phyloP scores from a whole-genome alignment of 2,797 vertebrate species.

The Bucorvus abyssinicus region DNA sequence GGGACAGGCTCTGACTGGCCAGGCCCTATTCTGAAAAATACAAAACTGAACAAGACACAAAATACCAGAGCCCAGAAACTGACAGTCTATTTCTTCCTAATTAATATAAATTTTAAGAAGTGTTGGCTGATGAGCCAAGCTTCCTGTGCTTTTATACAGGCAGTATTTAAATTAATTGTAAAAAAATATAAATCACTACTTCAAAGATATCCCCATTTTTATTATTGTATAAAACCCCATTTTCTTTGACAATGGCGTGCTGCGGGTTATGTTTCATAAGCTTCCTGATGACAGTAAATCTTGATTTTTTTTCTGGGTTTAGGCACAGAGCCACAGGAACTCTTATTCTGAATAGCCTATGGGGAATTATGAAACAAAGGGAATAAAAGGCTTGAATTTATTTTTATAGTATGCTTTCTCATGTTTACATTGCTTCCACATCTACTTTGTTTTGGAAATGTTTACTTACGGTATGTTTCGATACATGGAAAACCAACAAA shows the following conservation, averaged over 20 bases:
- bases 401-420: slow-evolving; percentile 26
- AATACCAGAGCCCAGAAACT: background rate
- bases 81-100: background rate
- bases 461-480: background rate
- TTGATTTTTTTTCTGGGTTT: slow-evolving; percentile 13
- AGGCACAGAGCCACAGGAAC: slow-evolving; percentile 43
- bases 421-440: slow-evolving; percentile 10
- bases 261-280: background rate
- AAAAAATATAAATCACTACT: background rate
- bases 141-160: background rate
- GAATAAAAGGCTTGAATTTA: background rate
- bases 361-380: slow-evolving; percentile 46
- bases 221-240: background rate
- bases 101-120: background rate
- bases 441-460: background rate
- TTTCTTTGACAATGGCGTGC: background rate
- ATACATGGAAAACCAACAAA: background rate
- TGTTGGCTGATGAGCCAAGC: background rate
- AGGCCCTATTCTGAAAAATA: background rate
- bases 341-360: slow-evolving; percentile 22
- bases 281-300: slow-evolving; percentile 34
- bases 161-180: background rate
- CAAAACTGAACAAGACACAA: background rate
- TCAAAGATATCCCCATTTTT: background rate
- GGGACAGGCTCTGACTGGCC: background rate